phyloP scores from a whole-genome alignment of 2,797 vertebrate species.

The Masticophis lateralis region DNA sequence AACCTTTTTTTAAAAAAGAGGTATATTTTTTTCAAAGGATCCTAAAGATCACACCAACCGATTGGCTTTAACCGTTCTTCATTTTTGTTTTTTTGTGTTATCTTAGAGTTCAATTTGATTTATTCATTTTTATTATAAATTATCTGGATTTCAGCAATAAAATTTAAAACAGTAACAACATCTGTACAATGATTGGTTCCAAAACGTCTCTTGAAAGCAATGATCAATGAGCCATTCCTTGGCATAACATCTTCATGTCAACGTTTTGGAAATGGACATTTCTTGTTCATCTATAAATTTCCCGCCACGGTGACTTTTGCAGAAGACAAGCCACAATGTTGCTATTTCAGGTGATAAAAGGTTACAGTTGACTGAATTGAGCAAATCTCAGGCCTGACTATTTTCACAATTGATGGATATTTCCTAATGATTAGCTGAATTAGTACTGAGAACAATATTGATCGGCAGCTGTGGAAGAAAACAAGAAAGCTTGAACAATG shows the following conservation, averaged over 20 bases:
- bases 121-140: neutral
- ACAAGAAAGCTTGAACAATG: neutral
- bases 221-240: neutral
- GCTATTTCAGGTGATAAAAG: neutral
- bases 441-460: neutral
- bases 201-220: neutral
- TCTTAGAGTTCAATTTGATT: neutral
- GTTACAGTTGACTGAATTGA: neutral
- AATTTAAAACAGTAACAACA: neutral
- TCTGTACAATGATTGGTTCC: neutral
- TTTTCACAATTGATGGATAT: neutral
- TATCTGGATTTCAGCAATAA: neutral
- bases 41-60: neutral
- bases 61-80: neutral
- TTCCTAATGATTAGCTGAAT: neutral
- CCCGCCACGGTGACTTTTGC: neutral
- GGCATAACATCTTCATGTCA: neutral
- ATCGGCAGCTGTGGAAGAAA: conserved; percentile 12
- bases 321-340: neutral
- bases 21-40: neutral
- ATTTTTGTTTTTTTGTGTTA: neutral
- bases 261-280: neutral
- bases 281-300: neutral
- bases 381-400: neutral
- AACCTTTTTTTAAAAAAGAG: neutral